Evolutionary conservation across 2,113 vertebrate species (phyloP), one percentile per base, ranked within the genome.

Genomic region (Bucco capensis): DNA sequence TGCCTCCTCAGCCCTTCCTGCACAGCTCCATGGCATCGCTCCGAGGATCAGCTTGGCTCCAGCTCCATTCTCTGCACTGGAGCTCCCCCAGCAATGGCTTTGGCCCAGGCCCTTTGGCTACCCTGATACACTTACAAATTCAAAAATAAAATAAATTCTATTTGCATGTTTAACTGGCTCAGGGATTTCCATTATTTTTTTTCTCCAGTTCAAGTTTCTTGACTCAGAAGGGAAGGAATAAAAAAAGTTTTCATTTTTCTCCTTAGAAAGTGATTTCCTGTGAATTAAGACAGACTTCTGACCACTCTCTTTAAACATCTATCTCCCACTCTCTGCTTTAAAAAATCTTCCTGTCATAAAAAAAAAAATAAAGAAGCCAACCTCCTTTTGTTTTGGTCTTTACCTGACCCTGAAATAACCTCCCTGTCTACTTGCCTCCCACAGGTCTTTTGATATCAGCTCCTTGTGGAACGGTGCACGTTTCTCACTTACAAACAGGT

Each of bases 371-470:
- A 73, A 82, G 88, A 89, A 91, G 89, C 64, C 60, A 77, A 50
- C 47, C 25, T 86, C 66, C 78, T 86, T 87, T 92, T 93, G 88
- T 91, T 90, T 96, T 92, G 91, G 86, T 96, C 96, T 97, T 72
- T 78, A 71, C 75, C 72, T 97, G 96, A 97, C 97, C 96, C 92
- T 86, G 73, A 85, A 82, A 85, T 89, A 96, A 96, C 96, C 95
- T 94, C 92, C 54, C 80, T 49, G 92, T 92, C 66, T 93, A 76
- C 90, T 89, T 83, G 76, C 81, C 87, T 96, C 93, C 86, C 92
- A 76, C 25, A 75, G 78, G 88, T 89, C 95, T 97, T 96, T 97
- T 96, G 95, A 96, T 96, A 97, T 64, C 58, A 79, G 83, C 88
- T 96, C 86, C 95, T 93, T 82, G 86, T 42, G 86, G 93, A 94